phyloP scores from a whole-genome alignment of 2,113 vertebrate genomes.

The Camelus dromedarius region DNA sequence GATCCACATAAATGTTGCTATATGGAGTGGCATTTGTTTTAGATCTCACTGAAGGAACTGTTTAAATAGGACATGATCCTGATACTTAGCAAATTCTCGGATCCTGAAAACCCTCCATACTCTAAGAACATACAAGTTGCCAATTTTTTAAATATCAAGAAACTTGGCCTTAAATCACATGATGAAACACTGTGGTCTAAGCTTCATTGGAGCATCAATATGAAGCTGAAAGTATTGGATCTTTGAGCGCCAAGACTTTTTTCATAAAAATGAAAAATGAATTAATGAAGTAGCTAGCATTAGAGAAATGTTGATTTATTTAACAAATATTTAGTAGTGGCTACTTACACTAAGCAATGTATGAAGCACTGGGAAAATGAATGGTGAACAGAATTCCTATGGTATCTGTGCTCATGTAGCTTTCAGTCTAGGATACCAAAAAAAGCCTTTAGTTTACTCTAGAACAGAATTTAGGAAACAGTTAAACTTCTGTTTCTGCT shows the following conservation, averaged over 20 bases:
- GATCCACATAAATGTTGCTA: not conserved
- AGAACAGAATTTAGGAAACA: not conserved
- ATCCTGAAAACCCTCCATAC: not conserved
- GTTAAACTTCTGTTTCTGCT: not conserved
- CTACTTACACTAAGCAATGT: not conserved
- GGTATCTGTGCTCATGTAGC: not conserved
- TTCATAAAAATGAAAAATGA: not conserved
- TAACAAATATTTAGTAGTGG: not conserved
- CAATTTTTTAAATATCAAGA: not conserved
- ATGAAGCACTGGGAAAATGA: not conserved
- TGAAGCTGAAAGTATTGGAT: not conserved
- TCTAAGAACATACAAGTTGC: not conserved
- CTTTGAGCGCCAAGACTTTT: not conserved
- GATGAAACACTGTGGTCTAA: not conserved
- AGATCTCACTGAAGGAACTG: not conserved
- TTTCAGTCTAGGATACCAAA: not conserved
- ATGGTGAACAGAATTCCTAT: not conserved
- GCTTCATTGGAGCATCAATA: not conserved
- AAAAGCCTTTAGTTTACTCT: not conserved
- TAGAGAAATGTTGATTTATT: not conserved
- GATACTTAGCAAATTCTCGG: not conserved
- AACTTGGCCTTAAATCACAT: not conserved
- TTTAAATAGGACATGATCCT: not conserved
- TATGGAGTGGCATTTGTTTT: not conserved
- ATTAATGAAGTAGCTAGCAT: not conserved